A percentile compares a stretch with the other conserved stretches of the same genome.
phyloP scores from a whole-genome alignment of 2,113 vertebrate genomes.

The Rhinolophus ferrumequinum region DNA sequence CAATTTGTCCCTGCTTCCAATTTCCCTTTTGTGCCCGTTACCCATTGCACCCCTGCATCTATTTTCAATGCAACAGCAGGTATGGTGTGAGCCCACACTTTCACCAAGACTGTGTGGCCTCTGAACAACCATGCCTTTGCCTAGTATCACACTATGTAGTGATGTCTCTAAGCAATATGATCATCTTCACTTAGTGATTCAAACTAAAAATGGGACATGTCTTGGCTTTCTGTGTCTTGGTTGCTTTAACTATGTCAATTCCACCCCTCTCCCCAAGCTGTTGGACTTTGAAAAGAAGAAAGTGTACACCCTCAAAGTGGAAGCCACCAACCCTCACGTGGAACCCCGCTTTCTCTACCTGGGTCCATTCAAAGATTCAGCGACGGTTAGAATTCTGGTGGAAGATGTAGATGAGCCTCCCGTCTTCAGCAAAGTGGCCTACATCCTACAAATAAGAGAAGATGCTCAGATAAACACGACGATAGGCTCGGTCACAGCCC shows the following conservation, averaged over 20 bases:
- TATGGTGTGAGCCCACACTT: not conserved
- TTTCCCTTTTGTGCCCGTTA: not conserved
- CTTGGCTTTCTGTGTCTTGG: slow-evolving; percentile 2
- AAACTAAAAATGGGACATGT: not conserved
- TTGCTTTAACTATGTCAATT: slow-evolving; percentile 30
- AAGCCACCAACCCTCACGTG: slow-evolving; percentile 93
- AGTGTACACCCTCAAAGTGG: slow-evolving; percentile 91
- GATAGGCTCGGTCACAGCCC: slow-evolving; percentile 91
- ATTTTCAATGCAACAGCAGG: not conserved
- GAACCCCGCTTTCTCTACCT: slow-evolving; percentile 91
- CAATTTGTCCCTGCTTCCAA: not conserved
- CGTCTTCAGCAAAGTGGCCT: slow-evolving; percentile 90
- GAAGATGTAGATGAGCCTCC: slow-evolving; percentile 97
- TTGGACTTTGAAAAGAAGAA: slow-evolving; percentile 95
- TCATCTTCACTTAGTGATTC: not conserved
- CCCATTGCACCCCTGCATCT: not conserved
- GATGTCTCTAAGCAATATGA: not conserved
- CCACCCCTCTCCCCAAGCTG: slow-evolving; percentile 82
- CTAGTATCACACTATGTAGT: not conserved
- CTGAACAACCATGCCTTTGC: not conserved
- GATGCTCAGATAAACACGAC: slow-evolving; percentile 88
- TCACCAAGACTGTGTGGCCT: too few species aligned
- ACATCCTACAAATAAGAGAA: slow-evolving; percentile 94
- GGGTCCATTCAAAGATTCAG: slow-evolving; percentile 94
- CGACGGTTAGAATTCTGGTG: slow-evolving; percentile 91